A percentile compares a stretch with the other conserved stretches of the same genome.
Evolutionary conservation across 2,888 invertebrate genomes (phyloP).

Genomic region (Cantharis lateralis): DNA sequence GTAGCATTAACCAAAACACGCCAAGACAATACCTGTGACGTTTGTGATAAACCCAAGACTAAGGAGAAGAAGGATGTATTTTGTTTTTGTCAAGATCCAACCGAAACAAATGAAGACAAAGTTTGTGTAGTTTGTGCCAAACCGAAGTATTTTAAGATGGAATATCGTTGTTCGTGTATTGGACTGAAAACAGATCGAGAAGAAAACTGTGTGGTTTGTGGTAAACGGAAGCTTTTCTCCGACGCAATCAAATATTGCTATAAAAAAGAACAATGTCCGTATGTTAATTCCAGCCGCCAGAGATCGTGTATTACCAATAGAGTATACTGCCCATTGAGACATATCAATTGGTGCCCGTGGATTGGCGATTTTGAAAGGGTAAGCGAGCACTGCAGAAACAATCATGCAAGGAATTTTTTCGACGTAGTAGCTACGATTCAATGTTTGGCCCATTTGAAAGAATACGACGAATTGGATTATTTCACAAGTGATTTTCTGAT

Average conservation of each 20-base stretch:
- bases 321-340: not conserved
- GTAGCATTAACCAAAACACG: not conserved
- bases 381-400: not conserved
- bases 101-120: not conserved
- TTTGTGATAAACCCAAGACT: not conserved
- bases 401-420: not conserved
- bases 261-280: not conserved
- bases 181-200: not conserved
- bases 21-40: not conserved
- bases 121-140: not conserved
- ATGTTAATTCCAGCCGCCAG: not conserved
- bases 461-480: not conserved
- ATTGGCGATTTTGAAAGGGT: not conserved
- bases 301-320: not conserved
- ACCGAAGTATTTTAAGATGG: not conserved
- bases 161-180: not conserved
- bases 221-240: not conserved
- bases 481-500: not conserved
- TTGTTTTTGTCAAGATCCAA: not conserved
- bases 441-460: not conserved
- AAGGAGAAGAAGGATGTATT: not conserved
- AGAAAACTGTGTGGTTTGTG: not conserved
- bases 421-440: not conserved
- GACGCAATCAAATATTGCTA: not conserved
- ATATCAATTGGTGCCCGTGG: not conserved